phyloP scores from a whole-genome alignment of 2,888 invertebrate genomes.

The Oconnorella tubifera region DNA sequence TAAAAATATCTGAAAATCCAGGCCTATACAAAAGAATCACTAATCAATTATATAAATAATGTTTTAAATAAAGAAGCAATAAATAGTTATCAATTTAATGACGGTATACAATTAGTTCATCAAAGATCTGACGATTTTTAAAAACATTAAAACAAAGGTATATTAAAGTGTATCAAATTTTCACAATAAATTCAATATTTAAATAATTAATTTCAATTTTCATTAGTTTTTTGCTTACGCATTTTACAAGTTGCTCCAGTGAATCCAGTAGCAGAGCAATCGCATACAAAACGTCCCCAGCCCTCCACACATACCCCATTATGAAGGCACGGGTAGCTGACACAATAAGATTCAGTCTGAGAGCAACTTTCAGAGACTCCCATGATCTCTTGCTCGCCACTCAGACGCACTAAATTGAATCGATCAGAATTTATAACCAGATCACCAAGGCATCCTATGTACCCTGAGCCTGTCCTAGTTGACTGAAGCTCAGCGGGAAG shows the following conservation, averaged over 20 bases:
- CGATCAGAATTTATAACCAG: conserved; percentile 81
- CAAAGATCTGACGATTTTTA: too few species aligned
- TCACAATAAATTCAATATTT: background rate
- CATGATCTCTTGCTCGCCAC: conserved; percentile 85
- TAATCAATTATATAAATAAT: too few species aligned
- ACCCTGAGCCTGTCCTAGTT: conserved; percentile 80
- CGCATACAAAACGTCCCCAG: conserved; percentile 91
- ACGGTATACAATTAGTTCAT: too few species aligned
- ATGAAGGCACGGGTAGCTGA: conserved; percentile 83
- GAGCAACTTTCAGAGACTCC: conserved; percentile 80
- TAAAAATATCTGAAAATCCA: too few species aligned
- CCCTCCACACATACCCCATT: conserved; percentile 84
- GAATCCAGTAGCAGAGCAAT: conserved; percentile 82
- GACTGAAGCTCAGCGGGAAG: conserved; percentile 60
- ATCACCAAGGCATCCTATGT: conserved; percentile 89
- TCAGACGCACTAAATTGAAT: conserved; percentile 82
- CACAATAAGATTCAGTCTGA: conserved; percentile 63
- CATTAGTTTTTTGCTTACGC: too few species aligned
- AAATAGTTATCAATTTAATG: too few species aligned
- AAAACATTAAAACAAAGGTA: too few species aligned
- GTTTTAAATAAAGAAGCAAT: too few species aligned
- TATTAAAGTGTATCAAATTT: too few species aligned
- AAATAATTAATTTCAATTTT: too few species aligned
- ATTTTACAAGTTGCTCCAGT: conserved; percentile 87
- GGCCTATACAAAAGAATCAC: too few species aligned